Evolutionary conservation across 1,140 invertebrate genomes (phyloP), one percentile per base, ranked within the genome.

Genomic region (Leptonema lineaticorne): DNA sequence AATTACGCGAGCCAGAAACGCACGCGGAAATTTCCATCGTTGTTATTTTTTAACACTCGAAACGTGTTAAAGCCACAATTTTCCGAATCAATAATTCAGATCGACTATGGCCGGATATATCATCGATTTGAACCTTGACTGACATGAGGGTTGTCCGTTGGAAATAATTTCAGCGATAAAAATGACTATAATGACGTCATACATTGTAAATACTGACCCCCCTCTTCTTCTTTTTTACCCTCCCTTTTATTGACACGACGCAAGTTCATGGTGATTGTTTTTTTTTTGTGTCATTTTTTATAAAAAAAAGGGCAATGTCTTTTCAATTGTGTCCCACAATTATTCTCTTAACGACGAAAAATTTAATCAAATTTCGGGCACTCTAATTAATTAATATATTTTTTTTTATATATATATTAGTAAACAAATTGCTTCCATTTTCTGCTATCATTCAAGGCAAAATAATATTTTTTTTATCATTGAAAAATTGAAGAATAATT

Each of bases 261-360:
- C 26, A 59, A 59, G 57, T 59, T 59, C 57, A 59, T 29, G 57
- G 57, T 59, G 33, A 59, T n/a, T 59, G 57, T 30, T 33, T 59
- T 1, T n/a, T n/a, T n/a, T n/a, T n/a, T n/a, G n/a, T n/a, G n/a
- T n/a, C 57, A 59, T 2, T 53, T 11, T 18, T 9, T 5, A 33
- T 33, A 33, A 33, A 33, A 33, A 5, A 6, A 41, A 16, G 50
- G 50, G 18, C 22, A 50, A 20, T 24, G 46, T 20, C 46, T 22
- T 50, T 18, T 4, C 11, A 14, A 11, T 4, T 45, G 37, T 45
- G 37, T 4, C 4, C n/a, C n/a, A 45, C 11, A n/a, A 6, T 45
- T 7, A 45, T 14, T n/a, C n/a, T n/a, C n/a, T n/a, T n/a, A n/a
- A n/a, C n/a, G n/a, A n/a, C n/a, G n/a, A n/a, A n/a, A n/a, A n/a